phyloP scores from a whole-genome alignment of 2,113 vertebrate species.

The Psilopsiagon aurifrons region DNA sequence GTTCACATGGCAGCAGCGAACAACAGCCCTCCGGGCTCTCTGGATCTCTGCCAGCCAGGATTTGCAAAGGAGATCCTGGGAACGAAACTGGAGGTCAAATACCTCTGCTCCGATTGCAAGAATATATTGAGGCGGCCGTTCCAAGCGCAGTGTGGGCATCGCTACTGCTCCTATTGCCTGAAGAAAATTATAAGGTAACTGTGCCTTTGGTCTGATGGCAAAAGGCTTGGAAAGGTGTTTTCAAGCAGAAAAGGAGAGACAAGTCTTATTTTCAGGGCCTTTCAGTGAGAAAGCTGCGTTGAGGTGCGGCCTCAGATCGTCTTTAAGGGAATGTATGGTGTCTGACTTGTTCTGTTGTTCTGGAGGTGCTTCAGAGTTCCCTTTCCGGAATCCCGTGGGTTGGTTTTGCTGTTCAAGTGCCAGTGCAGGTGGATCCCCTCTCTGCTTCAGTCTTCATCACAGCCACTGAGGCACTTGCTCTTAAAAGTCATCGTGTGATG shows the following conservation, averaged over 20 bases:
- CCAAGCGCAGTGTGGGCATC: conserved; percentile 93
- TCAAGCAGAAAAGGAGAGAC: background rate
- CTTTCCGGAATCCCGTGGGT: background rate
- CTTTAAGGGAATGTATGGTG: background rate
- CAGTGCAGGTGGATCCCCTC: background rate
- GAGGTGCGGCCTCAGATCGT: background rate
- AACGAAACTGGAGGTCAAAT: conserved; percentile 88
- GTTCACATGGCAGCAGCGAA: conserved; percentile 84
- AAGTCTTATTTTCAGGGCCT: background rate
- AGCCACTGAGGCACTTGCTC: background rate
- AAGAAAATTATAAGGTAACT: conserved; percentile 87
- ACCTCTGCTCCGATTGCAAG: conserved; percentile 89
- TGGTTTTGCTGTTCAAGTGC: background rate
- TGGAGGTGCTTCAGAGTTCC: background rate
- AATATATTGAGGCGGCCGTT: conserved; percentile 88
- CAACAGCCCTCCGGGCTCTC: conserved; percentile 85
- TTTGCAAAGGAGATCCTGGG: conserved; percentile 88
- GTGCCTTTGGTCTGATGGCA: background rate
- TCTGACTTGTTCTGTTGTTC: background rate
- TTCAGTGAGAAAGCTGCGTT: background rate
- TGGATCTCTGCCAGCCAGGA: conserved; percentile 86
- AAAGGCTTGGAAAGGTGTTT: background rate
- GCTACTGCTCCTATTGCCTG: conserved; percentile 90
- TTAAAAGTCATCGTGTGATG: background rate
- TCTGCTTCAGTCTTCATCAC: background rate